Base-by-base conservation (phyloP, 1,140 invertebrate genomes). In the Rhyzopertha dominica region DNA sequence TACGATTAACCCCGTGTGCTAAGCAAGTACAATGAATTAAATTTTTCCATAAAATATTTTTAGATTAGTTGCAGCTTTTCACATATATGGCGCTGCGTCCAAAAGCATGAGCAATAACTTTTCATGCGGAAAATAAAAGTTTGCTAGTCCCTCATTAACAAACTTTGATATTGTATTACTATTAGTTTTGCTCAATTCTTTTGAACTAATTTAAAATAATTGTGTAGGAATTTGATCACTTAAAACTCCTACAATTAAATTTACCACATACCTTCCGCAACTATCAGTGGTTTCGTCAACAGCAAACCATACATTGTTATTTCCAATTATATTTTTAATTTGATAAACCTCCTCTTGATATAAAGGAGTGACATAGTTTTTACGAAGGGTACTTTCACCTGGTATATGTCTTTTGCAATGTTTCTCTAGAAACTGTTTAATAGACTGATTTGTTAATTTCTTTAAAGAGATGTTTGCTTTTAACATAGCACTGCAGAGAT, bases 1-100 rank as follows among this genome's bases (percentile, higher is more conserved):
- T 39, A 29, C 56, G 23, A 45, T 70, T 58, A 23, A 67, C 20
- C 32, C 51, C 61, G 44, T 70, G 64, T n/a, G 57, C 63, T 14
- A 67, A 28, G 49, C 66, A 70, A 8, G 64, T 67, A 2, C 65
- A 22, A 24, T 58, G 53, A 28, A 51, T 9, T n/a, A 46, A 12
- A 9, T 46, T 35, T n/a, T 2, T n/a, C 2, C 7, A 36, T 44
- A 35, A 32, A 51, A 55, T 39, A 45, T 34, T 51, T 56, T 43
- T 28, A 61, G 40, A 32, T 35, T 43, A 40, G 53, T 13, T 22
- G 34, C 54, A 25, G 57, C 53, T 56, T 53, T 58, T n/a, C 47
- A 41, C 56, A 62, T 63, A 44, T 62, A 63, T 8, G 50, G 50
- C 4, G 52, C 52, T 40, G 48, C 50, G 24, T 49, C 40, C 2